phyloP scores from a whole-genome alignment of 2,888 invertebrate genomes.

The Lamellibrachia satsuma region DNA sequence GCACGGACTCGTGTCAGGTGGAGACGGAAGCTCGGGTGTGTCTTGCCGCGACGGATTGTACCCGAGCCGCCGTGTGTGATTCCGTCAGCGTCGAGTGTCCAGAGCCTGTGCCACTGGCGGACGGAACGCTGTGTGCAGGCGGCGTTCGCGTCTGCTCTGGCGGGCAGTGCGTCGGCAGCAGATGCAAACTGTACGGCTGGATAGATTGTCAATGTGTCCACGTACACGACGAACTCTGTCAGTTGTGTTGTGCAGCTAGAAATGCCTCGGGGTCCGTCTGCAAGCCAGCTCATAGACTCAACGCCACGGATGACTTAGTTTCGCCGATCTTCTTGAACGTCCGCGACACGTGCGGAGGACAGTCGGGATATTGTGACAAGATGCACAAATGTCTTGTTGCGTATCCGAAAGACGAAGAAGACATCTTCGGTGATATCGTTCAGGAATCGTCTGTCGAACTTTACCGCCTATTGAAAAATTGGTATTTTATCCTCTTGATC shows the following conservation, averaged over 20 bases:
- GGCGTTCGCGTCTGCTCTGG: conserved; percentile 17
- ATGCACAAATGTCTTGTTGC: background rate
- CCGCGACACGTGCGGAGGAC: background rate
- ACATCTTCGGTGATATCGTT: background rate
- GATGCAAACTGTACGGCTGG: conserved; percentile 13
- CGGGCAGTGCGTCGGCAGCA: conserved; percentile 19
- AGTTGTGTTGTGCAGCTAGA: background rate
- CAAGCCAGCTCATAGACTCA: background rate
- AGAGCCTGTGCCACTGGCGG: conserved; percentile 7
- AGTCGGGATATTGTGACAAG: background rate
- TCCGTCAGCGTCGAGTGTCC: conserved; percentile 19
- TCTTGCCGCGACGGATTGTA: background rate
- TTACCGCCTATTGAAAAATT: background rate
- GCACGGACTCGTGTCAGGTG: conserved; percentile 21
- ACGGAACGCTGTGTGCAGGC: conserved; percentile 22
- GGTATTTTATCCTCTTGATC: background rate
- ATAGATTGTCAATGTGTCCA: conserved; percentile 14
- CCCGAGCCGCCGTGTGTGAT: background rate
- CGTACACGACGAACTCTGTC: background rate
- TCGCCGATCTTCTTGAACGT: background rate
- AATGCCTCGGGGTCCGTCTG: background rate
- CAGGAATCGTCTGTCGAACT: background rate
- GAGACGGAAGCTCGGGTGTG: background rate
- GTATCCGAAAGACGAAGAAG: background rate
- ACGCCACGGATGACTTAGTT: background rate